Conservation (phyloP, 1,140 invertebrate species). For the Drosophila elegans region DNA sequence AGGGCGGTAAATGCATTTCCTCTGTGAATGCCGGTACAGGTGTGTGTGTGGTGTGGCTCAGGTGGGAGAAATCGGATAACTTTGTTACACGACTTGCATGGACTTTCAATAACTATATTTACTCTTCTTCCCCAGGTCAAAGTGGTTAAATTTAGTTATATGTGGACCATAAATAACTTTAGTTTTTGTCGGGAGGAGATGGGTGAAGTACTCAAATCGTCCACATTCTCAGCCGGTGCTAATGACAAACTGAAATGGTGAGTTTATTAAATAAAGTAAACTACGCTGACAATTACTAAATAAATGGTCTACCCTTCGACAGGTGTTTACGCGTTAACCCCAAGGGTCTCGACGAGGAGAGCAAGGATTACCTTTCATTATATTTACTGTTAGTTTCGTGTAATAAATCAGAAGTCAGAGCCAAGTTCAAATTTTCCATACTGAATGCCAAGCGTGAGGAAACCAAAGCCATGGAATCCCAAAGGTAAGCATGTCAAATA, state of each 20-base stretch:
- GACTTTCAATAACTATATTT: slow-evolving; percentile 2
- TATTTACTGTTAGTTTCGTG: slow-evolving; percentile 99
- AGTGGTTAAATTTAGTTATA: slow-evolving; percentile 99
- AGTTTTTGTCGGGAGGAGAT: slow-evolving; percentile 99
- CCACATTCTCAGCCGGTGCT: slow-evolving; percentile 99
- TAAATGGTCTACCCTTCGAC: slow-evolving; percentile 40
- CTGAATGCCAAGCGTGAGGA: slow-evolving; percentile 99
- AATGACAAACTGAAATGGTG: slow-evolving; percentile 99
- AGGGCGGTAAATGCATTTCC: slow-evolving; percentile 70
- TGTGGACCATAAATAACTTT: slow-evolving; percentile 99
- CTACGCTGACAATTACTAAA: not conserved
- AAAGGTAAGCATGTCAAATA: slow-evolving; percentile 81
- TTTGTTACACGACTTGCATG: slow-evolving; percentile 9
- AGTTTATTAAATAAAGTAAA: slow-evolving; percentile 53
- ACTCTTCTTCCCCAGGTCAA: slow-evolving; percentile 92
- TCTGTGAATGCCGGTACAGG: slow-evolving; percentile 35
- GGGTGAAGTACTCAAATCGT: slow-evolving; percentile 99
- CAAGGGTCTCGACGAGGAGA: slow-evolving; percentile 99
- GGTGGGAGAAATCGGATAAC: slow-evolving; percentile 13
- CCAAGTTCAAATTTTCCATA: slow-evolving; percentile 99
- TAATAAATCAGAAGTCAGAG: slow-evolving; percentile 99
- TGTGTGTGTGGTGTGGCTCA: slow-evolving; percentile 31
- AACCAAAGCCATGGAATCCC: slow-evolving; percentile 98
- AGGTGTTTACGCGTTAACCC: slow-evolving; percentile 99
- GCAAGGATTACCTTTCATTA: slow-evolving; percentile 99